phyloP scores from a whole-genome alignment of 2,113 vertebrate species.

The Seriola rivoliana region DNA sequence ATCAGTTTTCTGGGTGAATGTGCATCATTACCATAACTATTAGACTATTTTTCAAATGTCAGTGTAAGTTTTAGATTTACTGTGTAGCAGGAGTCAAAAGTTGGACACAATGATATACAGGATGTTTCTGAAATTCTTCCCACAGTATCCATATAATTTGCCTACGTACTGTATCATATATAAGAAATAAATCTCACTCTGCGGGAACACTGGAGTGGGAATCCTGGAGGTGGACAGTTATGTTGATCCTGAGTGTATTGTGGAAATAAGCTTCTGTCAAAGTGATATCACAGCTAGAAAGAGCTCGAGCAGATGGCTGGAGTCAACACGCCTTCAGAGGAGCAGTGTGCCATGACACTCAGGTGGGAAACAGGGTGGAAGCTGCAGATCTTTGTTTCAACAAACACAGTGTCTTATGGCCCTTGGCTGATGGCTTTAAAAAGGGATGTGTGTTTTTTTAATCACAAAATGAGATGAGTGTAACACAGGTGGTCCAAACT shows the following conservation, averaged over 20 bases:
- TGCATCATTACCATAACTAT: neutral
- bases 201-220: constrained; percentile 56
- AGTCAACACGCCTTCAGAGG: constrained; percentile 28
- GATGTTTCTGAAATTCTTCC: constrained; percentile 12
- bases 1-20: neutral
- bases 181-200: constrained; percentile 38
- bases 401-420: neutral
- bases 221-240: constrained; percentile 76
- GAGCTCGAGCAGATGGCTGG: constrained; percentile 56
- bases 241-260: constrained; percentile 56
- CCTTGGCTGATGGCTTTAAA: constrained; percentile 15
- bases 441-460: constrained; percentile 11
- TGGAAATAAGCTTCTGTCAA: constrained; percentile 67
- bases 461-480: constrained; percentile 16
- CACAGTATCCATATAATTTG: constrained; percentile 27
- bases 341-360: neutral
- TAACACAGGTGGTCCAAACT: constrained; percentile 19
- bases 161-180: constrained; percentile 47
- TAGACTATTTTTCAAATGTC: neutral
- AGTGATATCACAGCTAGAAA: constrained; percentile 49
- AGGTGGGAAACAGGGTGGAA: constrained; percentile 31
- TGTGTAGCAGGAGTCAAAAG: neutral
- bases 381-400: constrained; percentile 5
- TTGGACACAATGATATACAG: neutral
- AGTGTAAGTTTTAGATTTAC: neutral